A percentile compares a stretch with the other conserved stretches of the same genome.
Conservation (phyloP, 2,888 invertebrate species). For the Mythimna albipuncta region DNA sequence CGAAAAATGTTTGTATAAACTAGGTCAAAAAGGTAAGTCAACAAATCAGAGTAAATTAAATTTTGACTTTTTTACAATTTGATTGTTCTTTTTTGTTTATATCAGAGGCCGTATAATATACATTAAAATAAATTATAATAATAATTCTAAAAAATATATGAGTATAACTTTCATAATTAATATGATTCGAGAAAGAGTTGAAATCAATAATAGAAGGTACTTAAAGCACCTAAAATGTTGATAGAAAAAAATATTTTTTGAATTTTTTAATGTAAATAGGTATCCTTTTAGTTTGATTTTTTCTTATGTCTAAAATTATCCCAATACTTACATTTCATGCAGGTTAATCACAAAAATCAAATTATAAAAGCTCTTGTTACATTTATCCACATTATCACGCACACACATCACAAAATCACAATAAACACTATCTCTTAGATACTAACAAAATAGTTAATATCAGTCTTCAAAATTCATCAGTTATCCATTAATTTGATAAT, state of each 20-base stretch:
- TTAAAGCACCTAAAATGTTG: neutral
- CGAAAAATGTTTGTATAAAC: neutral
- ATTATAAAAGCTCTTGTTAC: constrained; percentile 5
- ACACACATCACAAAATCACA: neutral
- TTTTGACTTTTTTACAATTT: neutral
- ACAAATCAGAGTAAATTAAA: neutral
- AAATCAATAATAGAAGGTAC: neutral
- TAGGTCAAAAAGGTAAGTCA: neutral
- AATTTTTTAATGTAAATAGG: neutral
- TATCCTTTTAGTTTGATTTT: neutral
- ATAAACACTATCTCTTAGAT: neutral
- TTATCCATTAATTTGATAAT: neutral
- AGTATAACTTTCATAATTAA: too few species aligned
- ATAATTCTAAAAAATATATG: too few species aligned
- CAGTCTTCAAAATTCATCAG: neutral
- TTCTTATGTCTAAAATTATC: neutral
- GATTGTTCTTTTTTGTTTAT: neutral
- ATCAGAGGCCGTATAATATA: neutral
- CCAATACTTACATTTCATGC: neutral
- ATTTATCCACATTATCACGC: neutral
- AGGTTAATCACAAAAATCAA: neutral
- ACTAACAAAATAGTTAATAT: neutral
- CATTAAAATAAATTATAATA: neutral
- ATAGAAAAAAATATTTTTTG: neutral
- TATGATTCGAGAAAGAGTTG: neutral